Evolutionary conservation across 2,113 vertebrate genomes (phyloP).

Genomic region (Tenrec ecaudatus): DNA sequence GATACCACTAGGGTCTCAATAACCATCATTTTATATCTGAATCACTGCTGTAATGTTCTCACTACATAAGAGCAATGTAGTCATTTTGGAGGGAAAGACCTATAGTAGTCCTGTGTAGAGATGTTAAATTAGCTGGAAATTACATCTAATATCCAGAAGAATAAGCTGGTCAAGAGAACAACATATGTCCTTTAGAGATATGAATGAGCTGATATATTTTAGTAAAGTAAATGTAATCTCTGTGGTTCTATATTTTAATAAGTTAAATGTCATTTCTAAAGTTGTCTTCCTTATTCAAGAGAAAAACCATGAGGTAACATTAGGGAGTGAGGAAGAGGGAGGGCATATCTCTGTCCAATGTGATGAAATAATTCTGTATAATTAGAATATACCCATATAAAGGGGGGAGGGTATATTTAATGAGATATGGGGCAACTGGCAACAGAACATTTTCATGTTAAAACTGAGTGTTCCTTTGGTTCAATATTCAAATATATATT

Average conservation of each 20-base stretch:
- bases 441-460: neutral
- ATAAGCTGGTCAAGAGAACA: too few species aligned
- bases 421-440: neutral
- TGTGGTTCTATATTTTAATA: neutral
- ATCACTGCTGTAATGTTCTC: neutral
- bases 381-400: slow-evolving; percentile 5
- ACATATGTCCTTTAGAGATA: neutral
- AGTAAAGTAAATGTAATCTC: neutral
- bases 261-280: neutral
- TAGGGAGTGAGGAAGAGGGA: neutral
- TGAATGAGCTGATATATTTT: neutral
- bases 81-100: neutral
- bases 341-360: neutral
- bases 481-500: neutral
- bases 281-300: neutral
- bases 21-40: neutral
- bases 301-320: neutral
- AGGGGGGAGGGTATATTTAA: neutral
- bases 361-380: neutral
- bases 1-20: neutral
- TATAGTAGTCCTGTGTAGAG: neutral
- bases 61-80: neutral
- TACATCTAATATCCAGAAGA: neutral
- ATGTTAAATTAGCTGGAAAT: neutral
- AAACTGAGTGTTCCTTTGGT: neutral